These are phyloP conservation scores for Chrysodeixis includens DNA, from an alignment of 2,888 invertebrate genomes.

Conservation along the genomic window DNA sequence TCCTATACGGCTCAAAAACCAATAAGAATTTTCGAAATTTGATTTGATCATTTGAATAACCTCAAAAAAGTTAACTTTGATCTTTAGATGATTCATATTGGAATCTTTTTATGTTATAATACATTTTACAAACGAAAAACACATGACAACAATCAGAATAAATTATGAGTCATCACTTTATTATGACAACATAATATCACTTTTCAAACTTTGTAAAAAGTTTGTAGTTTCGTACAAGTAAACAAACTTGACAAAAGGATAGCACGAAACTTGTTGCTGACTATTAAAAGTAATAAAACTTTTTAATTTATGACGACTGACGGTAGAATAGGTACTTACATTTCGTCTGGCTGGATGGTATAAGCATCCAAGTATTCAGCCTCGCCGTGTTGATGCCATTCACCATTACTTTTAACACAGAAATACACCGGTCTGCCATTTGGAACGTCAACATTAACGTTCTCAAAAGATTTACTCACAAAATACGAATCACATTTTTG, in stretches of 20 bases:
- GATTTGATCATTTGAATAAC: too few species aligned
- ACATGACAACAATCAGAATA: neutral
- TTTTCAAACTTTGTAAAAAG: neutral
- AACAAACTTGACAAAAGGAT: slow-evolving; percentile 1
- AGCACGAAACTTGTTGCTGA: slow-evolving; percentile 8
- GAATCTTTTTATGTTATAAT: neutral
- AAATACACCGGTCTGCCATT: slow-evolving; percentile 74
- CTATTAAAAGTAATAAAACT: slow-evolving; percentile 19
- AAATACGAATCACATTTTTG: slow-evolving; percentile 61
- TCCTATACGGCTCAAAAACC: neutral
- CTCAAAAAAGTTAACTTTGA: neutral
- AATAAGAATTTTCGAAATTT: neutral
- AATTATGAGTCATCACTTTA: neutral
- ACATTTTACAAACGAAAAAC: neutral
- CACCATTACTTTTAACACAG: slow-evolving; percentile 76
- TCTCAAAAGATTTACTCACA: slow-evolving; percentile 60
- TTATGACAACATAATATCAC: neutral
- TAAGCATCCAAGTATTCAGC: slow-evolving; percentile 79
- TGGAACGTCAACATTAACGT: slow-evolving; percentile 68
- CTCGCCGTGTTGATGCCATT: slow-evolving; percentile 80
- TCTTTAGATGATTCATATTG: too few species aligned
- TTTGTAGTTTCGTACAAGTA: neutral
- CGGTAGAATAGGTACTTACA: slow-evolving; percentile 66
- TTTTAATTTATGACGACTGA: slow-evolving; percentile 35
- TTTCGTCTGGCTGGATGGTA: slow-evolving; percentile 73